phyloP scores from a whole-genome alignment of 2,888 invertebrate genomes.

The Drosophila neutralis region DNA sequence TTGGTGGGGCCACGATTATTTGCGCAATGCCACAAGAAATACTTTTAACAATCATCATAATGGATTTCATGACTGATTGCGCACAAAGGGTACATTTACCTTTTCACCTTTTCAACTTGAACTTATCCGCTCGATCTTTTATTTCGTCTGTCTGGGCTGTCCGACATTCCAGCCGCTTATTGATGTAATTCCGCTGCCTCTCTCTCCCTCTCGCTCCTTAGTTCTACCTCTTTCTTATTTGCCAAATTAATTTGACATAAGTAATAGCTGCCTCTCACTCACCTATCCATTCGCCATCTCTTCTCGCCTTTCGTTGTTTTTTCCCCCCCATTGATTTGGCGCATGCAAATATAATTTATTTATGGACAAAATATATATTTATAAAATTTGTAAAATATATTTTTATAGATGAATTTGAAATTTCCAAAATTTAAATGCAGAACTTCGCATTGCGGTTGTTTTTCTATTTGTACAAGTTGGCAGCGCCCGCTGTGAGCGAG shows the following conservation, averaged over 20 bases:
- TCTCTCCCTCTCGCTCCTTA: not conserved
- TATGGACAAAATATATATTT: constrained; percentile 1
- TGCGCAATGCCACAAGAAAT: constrained; percentile 61
- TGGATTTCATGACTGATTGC: constrained; percentile 61
- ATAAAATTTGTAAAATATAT: constrained; percentile 29
- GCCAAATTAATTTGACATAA: constrained; percentile 69
- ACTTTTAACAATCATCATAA: constrained; percentile 63
- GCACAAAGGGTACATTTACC: constrained; percentile 42
- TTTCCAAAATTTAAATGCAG: constrained; percentile 58
- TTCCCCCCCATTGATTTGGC: not conserved
- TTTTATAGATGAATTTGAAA: constrained; percentile 31
- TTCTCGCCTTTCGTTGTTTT: not conserved
- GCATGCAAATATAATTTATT: constrained; percentile 1
- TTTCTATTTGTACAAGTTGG: constrained; percentile 42
- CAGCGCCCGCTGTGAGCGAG: constrained; percentile 42
- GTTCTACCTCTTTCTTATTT: constrained; percentile 46
- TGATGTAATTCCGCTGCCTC: constrained; percentile 10
- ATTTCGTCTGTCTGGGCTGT: constrained; percentile 17
- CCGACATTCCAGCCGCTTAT: constrained; percentile 46
- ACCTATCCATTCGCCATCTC: not conserved
- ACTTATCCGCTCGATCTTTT: constrained; percentile 32
- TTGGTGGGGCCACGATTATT: constrained; percentile 65
- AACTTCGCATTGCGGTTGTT: constrained; percentile 47
- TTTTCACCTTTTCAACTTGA: constrained; percentile 52
- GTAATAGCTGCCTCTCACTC: constrained; percentile 17